These are phyloP conservation scores for Cydia pomonella DNA, from an alignment of 1,140 invertebrate genomes.

Conservation along the genomic window DNA sequence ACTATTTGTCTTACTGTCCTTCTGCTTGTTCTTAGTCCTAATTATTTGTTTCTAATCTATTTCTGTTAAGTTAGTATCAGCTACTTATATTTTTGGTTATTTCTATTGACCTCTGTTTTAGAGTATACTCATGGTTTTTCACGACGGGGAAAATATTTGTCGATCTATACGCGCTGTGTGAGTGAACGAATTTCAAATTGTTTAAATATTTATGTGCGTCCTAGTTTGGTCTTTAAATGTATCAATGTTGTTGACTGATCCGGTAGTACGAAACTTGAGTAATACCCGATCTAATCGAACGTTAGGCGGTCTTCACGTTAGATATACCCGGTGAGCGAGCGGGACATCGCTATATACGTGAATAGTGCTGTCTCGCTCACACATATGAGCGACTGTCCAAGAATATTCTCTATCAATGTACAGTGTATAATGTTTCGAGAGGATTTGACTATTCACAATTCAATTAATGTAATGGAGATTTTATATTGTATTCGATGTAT, in stretches of 20 bases:
- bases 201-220: conserved; percentile 10
- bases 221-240: background rate
- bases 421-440: conserved; percentile 56
- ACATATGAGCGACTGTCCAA: conserved; percentile 35
- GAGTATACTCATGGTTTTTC: background rate
- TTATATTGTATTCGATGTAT: conserved; percentile 69
- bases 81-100: no score
- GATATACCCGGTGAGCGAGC: no score
- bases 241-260: conserved; percentile 13
- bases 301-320: no score
- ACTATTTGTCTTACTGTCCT: no score
- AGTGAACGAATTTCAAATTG: conserved; percentile 9
- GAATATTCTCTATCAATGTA: conserved; percentile 49
- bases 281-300: background rate
- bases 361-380: background rate
- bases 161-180: background rate
- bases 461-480: conserved; percentile 45
- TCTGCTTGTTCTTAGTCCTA: no score
- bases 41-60: no score
- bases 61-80: no score
- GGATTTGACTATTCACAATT: conserved; percentile 46
- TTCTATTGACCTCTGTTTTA: no score
- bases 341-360: background rate
- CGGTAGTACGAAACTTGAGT: background rate
- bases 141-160: background rate